These are phyloP conservation scores for Marcusenius ussheri DNA, from an alignment of 2,113 vertebrate genomes.

Conservation along the genomic window DNA sequence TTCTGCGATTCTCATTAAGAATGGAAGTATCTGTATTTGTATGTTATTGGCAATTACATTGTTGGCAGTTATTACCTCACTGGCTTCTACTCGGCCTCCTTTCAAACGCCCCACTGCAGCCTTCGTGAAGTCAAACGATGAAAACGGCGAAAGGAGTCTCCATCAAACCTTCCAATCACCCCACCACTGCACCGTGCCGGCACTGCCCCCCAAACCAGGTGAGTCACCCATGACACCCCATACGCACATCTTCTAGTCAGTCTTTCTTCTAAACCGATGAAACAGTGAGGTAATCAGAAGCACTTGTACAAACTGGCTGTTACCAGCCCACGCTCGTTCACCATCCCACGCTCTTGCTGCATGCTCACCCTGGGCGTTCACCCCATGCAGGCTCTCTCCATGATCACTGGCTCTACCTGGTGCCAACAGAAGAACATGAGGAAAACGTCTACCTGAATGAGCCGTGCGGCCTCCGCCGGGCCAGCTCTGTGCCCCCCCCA, in stretches of 20 bases:
- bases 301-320: background rate
- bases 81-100: background rate
- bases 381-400: background rate
- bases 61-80: background rate
- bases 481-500: background rate
- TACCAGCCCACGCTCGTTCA: background rate
- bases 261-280: background rate
- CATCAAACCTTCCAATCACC: slow-evolving; percentile 57
- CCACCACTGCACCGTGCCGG: slow-evolving; percentile 43
- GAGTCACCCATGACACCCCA: slow-evolving; percentile 6
- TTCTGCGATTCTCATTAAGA: background rate
- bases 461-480: background rate
- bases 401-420: background rate
- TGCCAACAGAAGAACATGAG: background rate
- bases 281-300: background rate
- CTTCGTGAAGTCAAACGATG: slow-evolving; percentile 65
- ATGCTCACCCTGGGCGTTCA: background rate
- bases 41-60: background rate
- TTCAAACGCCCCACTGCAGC: slow-evolving; percentile 47
- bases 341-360: background rate
- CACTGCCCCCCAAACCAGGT: slow-evolving; percentile 65
- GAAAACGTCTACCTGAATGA: slow-evolving; percentile 19
- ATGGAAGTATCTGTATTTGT: background rate
- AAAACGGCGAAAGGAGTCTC: slow-evolving; percentile 66
- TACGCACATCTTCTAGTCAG: background rate